Evolutionary conservation across 2,888 invertebrate species (phyloP), one percentile per base, ranked within the genome.

Genomic region (Camptogramma bilineatum): DNA sequence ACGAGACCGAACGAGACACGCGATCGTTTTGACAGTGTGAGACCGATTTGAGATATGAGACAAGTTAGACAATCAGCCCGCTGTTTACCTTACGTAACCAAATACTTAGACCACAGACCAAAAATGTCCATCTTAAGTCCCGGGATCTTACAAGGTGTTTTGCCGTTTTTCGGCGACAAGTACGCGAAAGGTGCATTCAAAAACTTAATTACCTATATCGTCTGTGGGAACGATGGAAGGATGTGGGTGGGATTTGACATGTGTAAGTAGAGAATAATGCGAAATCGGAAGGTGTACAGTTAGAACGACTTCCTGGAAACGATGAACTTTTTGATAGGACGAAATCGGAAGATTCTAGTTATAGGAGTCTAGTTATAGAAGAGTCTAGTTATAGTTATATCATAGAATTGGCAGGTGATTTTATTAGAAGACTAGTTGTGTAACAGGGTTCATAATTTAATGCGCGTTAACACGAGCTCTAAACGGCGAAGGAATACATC

Each of bases 121-220:
- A 48, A 39, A 57, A 53, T 28, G 63, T 48, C 53, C 63, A 64
- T 58, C 60, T 62, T 31, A 47, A 66, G 65, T 52, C 57, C 68
- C 50, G 59, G 52, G 55, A 53, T 65, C 54, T 21, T 55, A 64
- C 67, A 72, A 72, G 67, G 70, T 70, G 72, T 64, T 61, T 66
- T 48, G 39, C 34, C 67, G 72, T 83, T 81, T 83, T 85, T 84
- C 82, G 80, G 80, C 76, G 77, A 83, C 82, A 84, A 85, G 82
- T 85, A 79, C 68, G 76, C 78, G 82, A 85, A 88, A 88, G 90
- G 88, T 89, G 87, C 74, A 70, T 73, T 66, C 61, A 61, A 54
- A 69, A 68, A 72, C 68, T 64, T 67, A 67, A 67, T 74, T 28
- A 28, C 7, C n/a, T 72, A 71, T 71, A 68, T 63, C 73, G 55